Evolutionary conservation across 2,888 invertebrate species (phyloP).

Genomic region (Augiades crinisus): DNA sequence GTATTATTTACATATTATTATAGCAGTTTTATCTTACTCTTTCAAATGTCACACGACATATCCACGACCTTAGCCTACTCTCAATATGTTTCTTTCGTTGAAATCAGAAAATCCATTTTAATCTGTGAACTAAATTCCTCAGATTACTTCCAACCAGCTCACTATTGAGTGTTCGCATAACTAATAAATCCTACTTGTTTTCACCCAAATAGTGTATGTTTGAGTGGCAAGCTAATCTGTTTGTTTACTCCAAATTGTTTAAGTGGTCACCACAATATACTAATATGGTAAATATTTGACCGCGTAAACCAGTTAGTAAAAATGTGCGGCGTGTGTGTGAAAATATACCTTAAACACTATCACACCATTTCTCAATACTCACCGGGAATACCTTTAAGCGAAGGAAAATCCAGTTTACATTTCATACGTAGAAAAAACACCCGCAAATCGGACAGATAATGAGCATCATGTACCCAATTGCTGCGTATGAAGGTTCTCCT

Average conservation of each 20-base stretch:
- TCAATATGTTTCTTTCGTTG: background rate
- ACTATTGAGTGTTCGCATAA: background rate
- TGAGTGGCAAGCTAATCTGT: background rate
- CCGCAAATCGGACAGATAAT: no score
- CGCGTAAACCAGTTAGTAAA: background rate
- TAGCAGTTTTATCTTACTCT: no score
- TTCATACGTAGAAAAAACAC: no score
- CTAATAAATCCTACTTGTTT: background rate
- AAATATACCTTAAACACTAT: no score
- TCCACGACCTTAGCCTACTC: no score
- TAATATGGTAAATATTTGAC: constrained; percentile 2
- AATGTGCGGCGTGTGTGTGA: background rate
- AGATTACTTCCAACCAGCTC: background rate
- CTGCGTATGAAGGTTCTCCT: no score
- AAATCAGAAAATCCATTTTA: background rate
- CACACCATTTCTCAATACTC: no score
- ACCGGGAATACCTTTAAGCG: no score
- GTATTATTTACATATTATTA: no score
- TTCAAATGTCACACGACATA: no score
- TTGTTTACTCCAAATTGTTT: constrained; percentile 5
- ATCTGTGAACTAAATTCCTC: background rate
- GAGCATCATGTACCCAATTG: no score
- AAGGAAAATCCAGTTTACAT: no score
- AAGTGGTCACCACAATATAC: background rate
- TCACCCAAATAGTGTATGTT: constrained; percentile 2